Conservation (phyloP, 2,113 vertebrate species). For the Ardeotis arabs region DNA sequence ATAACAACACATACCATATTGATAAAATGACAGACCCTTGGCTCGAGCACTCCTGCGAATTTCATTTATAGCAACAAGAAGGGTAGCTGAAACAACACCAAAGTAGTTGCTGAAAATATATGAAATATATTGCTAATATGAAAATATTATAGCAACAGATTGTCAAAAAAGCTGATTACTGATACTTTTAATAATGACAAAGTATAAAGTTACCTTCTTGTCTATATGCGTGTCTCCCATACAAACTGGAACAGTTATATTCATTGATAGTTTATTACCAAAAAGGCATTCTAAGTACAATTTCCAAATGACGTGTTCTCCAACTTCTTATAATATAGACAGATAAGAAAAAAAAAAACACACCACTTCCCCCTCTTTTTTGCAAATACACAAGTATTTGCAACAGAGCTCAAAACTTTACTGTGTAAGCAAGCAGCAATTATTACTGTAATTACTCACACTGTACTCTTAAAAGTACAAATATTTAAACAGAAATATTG, state of each 20-base stretch:
- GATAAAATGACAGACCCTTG: constrained; percentile 89
- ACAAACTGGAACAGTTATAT: neutral
- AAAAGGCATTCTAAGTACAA: neutral
- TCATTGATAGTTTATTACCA: neutral
- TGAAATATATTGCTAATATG: too few species aligned
- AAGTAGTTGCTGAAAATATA: neutral
- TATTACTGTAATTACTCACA: neutral
- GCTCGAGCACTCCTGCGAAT: constrained; percentile 88
- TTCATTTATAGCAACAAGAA: constrained; percentile 95
- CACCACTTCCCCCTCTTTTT: neutral
- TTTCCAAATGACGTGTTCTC: neutral
- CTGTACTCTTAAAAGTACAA: neutral
- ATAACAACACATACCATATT: constrained; percentile 86
- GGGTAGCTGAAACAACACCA: constrained; percentile 86
- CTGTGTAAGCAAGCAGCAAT: neutral
- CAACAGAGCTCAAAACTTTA: neutral
- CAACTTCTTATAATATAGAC: neutral
- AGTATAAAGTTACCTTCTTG: neutral
- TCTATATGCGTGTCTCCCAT: neutral
- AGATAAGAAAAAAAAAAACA: neutral
- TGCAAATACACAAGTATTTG: neutral
- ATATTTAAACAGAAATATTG: neutral
- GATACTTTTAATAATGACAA: neutral
- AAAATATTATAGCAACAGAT: neutral
- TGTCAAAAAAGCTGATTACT: neutral